These are phyloP conservation scores for Trinorchestia longiramus DNA, from an alignment of 1,140 invertebrate genomes.

Conservation along the genomic window DNA sequence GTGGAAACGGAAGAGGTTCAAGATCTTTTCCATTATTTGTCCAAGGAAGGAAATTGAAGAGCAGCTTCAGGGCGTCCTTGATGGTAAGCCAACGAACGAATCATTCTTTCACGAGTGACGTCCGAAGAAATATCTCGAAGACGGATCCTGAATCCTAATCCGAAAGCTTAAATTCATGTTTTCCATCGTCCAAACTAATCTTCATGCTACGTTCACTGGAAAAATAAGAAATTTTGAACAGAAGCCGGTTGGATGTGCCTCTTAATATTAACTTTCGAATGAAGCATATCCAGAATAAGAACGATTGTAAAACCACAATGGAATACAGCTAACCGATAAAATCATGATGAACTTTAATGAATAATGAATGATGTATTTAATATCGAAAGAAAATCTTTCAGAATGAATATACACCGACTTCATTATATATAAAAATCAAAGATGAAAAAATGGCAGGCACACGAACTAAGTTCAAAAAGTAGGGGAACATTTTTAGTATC, in stretches of 20 bases:
- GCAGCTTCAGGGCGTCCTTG: background rate
- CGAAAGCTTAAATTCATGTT: background rate
- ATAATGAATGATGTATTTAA: too few relatives aligned
- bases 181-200: background rate
- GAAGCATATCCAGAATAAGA: background rate
- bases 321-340: too few relatives aligned
- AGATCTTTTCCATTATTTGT: constrained; percentile 34
- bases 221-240: background rate
- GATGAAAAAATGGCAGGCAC: background rate
- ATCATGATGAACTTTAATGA: background rate
- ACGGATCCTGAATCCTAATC: background rate
- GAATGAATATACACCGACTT: background rate
- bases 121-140: background rate
- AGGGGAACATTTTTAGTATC: background rate
- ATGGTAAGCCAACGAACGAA: background rate
- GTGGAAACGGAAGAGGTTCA: constrained; percentile 10
- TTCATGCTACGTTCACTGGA: background rate
- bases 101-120: constrained; percentile 11
- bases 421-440: background rate
- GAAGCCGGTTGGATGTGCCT: background rate
- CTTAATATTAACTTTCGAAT: background rate
- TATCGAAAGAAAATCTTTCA: background rate
- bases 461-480: background rate
- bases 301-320: too few relatives aligned
- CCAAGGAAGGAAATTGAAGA: background rate